phyloP scores from a whole-genome alignment of 2,113 vertebrate genomes.

The Corythaeola cristata region DNA sequence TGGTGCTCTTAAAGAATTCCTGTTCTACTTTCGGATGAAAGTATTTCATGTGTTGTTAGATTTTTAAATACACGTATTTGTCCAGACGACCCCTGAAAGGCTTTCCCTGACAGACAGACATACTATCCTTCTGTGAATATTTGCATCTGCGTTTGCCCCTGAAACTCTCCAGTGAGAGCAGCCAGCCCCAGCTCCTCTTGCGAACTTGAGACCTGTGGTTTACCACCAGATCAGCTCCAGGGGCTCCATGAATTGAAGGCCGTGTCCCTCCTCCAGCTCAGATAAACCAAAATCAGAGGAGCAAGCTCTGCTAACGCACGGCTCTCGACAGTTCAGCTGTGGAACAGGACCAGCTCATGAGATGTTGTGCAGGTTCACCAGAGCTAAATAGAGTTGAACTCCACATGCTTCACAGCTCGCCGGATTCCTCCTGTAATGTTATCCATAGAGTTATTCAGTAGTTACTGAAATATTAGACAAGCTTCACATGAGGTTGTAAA shows the following conservation, averaged over 20 bases:
- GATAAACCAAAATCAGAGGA: neutral
- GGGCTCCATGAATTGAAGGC: neutral
- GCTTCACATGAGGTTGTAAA: neutral
- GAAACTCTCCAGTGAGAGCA: neutral
- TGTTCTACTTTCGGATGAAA: neutral
- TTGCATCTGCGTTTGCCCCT: neutral
- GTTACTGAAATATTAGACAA: neutral
- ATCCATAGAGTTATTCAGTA: neutral
- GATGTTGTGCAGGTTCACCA: neutral
- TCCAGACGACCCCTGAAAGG: neutral
- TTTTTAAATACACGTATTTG: neutral
- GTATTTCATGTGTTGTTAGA: neutral
- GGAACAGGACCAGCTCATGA: neutral
- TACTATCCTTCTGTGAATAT: neutral
- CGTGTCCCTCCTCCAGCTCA: neutral
- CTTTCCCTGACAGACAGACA: neutral
- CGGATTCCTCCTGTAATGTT: rapidly evolving
- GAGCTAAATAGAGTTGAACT: neutral
- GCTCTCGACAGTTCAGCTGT: neutral
- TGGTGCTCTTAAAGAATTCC: neutral
- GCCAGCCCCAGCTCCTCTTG: neutral
- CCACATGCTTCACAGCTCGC: neutral
- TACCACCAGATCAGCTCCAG: neutral
- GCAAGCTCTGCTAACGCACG: neutral
- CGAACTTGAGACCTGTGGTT: rapidly evolving